Conservation (phyloP, 2,888 invertebrate species). For the Imbricaverruca yamaguchii region DNA sequence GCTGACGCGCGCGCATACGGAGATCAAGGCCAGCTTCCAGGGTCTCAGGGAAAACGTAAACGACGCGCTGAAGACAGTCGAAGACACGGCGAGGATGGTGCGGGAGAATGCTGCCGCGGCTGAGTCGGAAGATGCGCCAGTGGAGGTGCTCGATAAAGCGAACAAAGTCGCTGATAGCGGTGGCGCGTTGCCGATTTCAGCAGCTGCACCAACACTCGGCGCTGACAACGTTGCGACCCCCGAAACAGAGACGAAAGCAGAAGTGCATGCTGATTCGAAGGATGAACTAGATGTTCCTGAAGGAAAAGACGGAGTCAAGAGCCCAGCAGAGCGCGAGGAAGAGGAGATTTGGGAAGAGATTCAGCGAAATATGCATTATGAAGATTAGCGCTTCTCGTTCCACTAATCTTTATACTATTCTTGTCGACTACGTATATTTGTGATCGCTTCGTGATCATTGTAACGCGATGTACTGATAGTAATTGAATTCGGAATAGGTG, state of each 20-base stretch:
- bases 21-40: not conserved
- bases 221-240: no score
- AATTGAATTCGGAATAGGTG: no score
- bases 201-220: no score
- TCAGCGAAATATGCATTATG: not conserved
- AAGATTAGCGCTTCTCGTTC: no score
- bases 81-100: not conserved
- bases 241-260: no score
- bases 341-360: not conserved
- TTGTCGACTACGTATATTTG: no score
- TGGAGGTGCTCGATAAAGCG: not conserved
- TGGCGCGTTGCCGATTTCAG: not conserved
- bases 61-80: not conserved
- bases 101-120: not conserved
- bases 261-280: no score
- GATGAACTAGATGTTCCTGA: no score
- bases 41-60: not conserved
- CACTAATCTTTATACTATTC: no score
- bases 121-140: not conserved
- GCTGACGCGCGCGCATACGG: not conserved
- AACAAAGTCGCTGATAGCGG: not conserved
- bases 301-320: not conserved
- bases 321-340: not conserved
- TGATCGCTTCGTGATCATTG: no score
- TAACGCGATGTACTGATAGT: no score